A percentile compares a stretch with the other conserved stretches of the same genome.
phyloP scores from a whole-genome alignment of 1,140 invertebrate genomes.

The Samia ricini region DNA sequence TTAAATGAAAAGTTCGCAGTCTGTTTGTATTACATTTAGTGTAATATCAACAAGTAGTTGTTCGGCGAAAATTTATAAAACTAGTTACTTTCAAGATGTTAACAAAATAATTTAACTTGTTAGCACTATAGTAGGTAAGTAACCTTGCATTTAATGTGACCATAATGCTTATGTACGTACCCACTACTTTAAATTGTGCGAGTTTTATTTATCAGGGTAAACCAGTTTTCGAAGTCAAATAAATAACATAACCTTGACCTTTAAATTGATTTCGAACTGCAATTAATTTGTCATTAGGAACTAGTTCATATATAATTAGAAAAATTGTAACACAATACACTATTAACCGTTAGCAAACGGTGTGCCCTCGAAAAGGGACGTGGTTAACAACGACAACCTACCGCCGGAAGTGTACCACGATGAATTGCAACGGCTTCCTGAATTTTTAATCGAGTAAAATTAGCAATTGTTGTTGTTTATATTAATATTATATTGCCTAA shows the following conservation, averaged over 20 bases:
- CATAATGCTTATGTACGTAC: neutral
- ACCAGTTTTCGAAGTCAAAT: neutral
- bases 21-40: conserved; percentile 51
- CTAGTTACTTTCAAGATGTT: conserved; percentile 11
- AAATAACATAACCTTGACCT: neutral
- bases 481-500: neutral
- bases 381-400: neutral
- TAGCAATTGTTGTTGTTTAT: conserved; percentile 11
- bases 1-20: conserved; percentile 52
- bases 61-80: neutral
- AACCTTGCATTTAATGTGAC: neutral
- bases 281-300: conserved; percentile 11
- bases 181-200: neutral
- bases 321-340: conserved; percentile 34
- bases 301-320: neutral
- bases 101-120: neutral
- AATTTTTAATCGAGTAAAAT: conserved; percentile 30
- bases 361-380: conserved; percentile 53
- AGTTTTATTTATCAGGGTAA: neutral
- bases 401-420: conserved; percentile 52
- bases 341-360: conserved; percentile 56
- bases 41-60: conserved; percentile 24
- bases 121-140: no score
- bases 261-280: conserved; percentile 4
- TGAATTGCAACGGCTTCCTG: conserved; percentile 58